Evolutionary conservation across 2,113 vertebrate genomes (phyloP), one percentile per base, ranked within the genome.

Genomic region (Anolis carolinensis): DNA sequence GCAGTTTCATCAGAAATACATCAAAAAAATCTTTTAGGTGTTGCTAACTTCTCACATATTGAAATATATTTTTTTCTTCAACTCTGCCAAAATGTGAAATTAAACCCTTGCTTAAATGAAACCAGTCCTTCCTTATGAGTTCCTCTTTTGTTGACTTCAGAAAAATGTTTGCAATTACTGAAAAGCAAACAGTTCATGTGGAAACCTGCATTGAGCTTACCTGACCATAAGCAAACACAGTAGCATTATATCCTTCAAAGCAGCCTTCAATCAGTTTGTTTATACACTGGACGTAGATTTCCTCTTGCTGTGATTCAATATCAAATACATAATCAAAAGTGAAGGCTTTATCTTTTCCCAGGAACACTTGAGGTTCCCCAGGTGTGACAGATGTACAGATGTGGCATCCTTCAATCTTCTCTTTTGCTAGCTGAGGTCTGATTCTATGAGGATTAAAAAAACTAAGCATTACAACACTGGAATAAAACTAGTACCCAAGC

Each of bases 261-360:
- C 99, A 99, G 79, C 99, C 98, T 85, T 99, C 99, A 62, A 99
- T 98, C 82, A 99, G 97, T 76, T 96, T 97, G 95, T 99, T 97
- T 16, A 98, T 98, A 92, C 98, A 99, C 1, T 98, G 94, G 86
- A 81, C 34, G 89, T 99, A 99, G 92, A 99, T 97, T 52, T 95
- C 92, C 0, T 98, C 97, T 96, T 99, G 99, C 88, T 96, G 97
- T 0, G 97, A 97, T 84, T 98, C 97, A 85, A 98, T 98, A 93
- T 99, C 98, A 34, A 99, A 98, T 73, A 99, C 98, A 1, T 98
- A 96, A 95, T 99, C 99, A 50, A 98, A 99, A 72, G 98, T 99
- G 94, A 99, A 99, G 92, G 99, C 97, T 87, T 99, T 99, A 92
- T 99, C 99, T 92, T 99, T 99, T 87, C 99, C 99, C 93, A 99